Evolutionary conservation across 1,140 invertebrate species (phyloP), one percentile per base, ranked within the genome.

Genomic region (Mycetomoellerius zeteki): DNA sequence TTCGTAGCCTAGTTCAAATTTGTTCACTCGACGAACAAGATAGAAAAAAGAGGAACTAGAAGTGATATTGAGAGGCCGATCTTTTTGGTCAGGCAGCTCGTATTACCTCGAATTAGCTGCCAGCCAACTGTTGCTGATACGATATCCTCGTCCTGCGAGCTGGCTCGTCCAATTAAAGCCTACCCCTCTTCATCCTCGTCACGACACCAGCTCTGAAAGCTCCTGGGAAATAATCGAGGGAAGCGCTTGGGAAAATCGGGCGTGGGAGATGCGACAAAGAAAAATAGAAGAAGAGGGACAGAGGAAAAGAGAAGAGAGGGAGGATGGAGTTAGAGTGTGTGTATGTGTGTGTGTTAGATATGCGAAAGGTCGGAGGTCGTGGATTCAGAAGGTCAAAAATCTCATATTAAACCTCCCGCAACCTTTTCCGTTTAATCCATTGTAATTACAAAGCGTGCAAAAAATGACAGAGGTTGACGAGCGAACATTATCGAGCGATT

Each of bases 71-170:
- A 73, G 67, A 60, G 67, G 54, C 54, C 1, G 54, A 19, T 73
- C 54, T 82, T 69, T 47, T 73, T 54, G 54, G 19, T 84, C 37
- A 69, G 19, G 24, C 54, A 60, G 43, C 54, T 84, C 54, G 80
- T 69, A 82, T 69, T 80, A 80, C 37, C 54, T 69, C 52, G 85
- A 80, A 56, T 76, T 65, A 72, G 71, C 54, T 65, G 60, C 27
- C 75, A 50, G 78, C 84, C 82, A 90, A 86, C 82, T 88, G 87
- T 86, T 90, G 85, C 87, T 88, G 54, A 88, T 88, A 86, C 24
- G 33, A 75, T 84, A 64, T 77, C 54, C 88, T 87, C 72, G 65
- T 87, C 33, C 78, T 69, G n/a, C 64, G 27, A 56, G 58, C 71
- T 78, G 24, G 72, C 64, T 85, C 54, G 30, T 73, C 50, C 43